These are phyloP conservation scores for Drosophila tripunctata DNA, from an alignment of 2,888 invertebrate species.

Conservation along the genomic window DNA sequence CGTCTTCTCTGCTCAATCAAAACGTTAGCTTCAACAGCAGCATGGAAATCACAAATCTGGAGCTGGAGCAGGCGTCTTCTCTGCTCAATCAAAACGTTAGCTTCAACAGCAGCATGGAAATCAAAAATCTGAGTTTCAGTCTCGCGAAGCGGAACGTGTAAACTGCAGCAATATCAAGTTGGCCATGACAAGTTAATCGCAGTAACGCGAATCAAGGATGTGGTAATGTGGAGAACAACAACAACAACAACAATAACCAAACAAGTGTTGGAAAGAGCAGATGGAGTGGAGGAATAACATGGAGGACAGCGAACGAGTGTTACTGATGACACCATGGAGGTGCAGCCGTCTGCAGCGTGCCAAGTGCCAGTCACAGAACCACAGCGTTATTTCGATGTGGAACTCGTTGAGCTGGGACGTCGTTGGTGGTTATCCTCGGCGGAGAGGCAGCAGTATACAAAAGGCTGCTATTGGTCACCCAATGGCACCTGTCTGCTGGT, in stretches of 20 bases:
- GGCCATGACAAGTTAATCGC: neutral
- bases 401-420: conserved; percentile 86
- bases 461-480: conserved; percentile 94
- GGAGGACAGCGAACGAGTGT: conserved; percentile 37
- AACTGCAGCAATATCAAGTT: conserved; percentile 17
- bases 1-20: conserved; percentile 53
- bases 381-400: conserved; percentile 60
- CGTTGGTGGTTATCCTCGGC: conserved; percentile 85
- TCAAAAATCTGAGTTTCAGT: conserved; percentile 46
- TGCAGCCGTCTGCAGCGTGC: neutral
- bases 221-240: conserved; percentile 10
- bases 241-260: too few species aligned
- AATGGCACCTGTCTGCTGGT: conserved; percentile 95
- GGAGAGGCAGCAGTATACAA: conserved; percentile 87
- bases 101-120: conserved; percentile 50
- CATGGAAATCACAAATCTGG: conserved; percentile 34
- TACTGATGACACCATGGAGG: conserved; percentile 61
- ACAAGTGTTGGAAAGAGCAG: too few species aligned
- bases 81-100: conserved; percentile 63
- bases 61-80: conserved; percentile 30
- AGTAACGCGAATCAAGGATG: conserved; percentile 17
- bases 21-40: conserved; percentile 60
- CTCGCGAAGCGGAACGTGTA: too few species aligned
- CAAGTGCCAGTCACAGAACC: neutral
- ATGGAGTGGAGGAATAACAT: too few species aligned